These are phyloP conservation scores for Euleptes europaea DNA, from an alignment of 2,113 vertebrate genomes.

Conservation along the genomic window DNA sequence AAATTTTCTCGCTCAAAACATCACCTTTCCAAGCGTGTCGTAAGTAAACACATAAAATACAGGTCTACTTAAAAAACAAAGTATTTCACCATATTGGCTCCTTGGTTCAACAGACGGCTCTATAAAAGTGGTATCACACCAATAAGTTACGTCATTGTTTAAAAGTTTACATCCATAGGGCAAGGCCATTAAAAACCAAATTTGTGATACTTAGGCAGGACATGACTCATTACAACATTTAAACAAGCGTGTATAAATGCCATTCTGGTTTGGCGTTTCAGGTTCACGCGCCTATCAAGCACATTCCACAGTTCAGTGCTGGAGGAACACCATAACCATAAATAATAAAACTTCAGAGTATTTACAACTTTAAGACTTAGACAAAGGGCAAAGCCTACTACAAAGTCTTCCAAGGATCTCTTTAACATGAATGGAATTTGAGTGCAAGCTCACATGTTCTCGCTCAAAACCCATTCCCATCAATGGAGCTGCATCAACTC, in stretches of 20 bases:
- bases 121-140: conserved; percentile 37
- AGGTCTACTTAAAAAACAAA: not conserved
- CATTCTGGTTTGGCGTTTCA: conserved; percentile 52
- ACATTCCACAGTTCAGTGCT: conserved; percentile 18
- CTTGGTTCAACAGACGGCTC: not conserved
- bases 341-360: conserved; percentile 4
- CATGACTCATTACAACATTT: not conserved
- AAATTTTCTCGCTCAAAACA: not conserved
- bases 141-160: conserved; percentile 36
- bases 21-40: not conserved
- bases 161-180: conserved; percentile 42
- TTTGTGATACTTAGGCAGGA: not conserved
- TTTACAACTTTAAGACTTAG: not conserved
- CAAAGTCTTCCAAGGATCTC: not conserved
- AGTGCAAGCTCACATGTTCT: not conserved
- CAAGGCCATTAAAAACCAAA: conserved; percentile 11
- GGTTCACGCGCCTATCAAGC: conserved; percentile 34
- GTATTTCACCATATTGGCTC: conserved; percentile 21
- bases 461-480: not conserved
- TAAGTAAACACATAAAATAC: not conserved
- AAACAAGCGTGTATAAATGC: conserved; percentile 1
- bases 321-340: not conserved
- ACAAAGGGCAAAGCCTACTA: not conserved
- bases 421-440: not conserved
- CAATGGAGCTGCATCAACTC: not conserved